Conservation (phyloP, 1,140 invertebrate species). For the Bradysia coprophila region DNA sequence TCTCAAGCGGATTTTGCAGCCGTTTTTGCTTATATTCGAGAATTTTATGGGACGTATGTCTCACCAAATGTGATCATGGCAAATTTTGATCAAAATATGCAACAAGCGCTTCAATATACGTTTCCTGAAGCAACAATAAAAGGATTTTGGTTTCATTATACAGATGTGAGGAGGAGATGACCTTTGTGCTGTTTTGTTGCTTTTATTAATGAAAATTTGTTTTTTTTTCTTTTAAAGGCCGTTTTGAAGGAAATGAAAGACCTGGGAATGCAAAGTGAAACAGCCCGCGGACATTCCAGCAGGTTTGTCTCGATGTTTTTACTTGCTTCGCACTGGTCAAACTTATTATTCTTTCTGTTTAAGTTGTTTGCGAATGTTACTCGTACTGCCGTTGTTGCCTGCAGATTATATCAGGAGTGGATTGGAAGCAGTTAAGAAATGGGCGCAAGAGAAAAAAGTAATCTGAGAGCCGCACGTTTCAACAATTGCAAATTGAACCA, state of each 20-base stretch:
- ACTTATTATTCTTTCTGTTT: too few relatives aligned
- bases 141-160: constrained; percentile 5
- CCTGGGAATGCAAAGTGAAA: constrained; percentile 2
- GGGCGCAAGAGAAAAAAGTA: constrained; percentile 5
- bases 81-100: constrained; percentile 2
- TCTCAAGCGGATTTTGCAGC: constrained; percentile 2
- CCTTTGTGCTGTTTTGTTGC: too few relatives aligned
- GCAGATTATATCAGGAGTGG: constrained; percentile 4
- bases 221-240: background rate
- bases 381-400: constrained; percentile 5
- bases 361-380: constrained; percentile 3
- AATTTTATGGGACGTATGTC: background rate
- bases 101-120: background rate
- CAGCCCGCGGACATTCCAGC: background rate
- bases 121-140: constrained; percentile 5
- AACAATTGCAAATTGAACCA: background rate
- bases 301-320: too few relatives aligned
- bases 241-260: constrained; percentile 3
- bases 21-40: constrained; percentile 3
- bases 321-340: too few relatives aligned
- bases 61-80: constrained; percentile 2
- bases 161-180: background rate
- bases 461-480: too few relatives aligned
- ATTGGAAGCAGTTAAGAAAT: constrained; percentile 4
- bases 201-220: too few relatives aligned